A percentile compares a stretch with the other conserved stretches of the same genome.
phyloP scores from a whole-genome alignment of 2,888 invertebrate species.

The Amblyjoppa proteus region DNA sequence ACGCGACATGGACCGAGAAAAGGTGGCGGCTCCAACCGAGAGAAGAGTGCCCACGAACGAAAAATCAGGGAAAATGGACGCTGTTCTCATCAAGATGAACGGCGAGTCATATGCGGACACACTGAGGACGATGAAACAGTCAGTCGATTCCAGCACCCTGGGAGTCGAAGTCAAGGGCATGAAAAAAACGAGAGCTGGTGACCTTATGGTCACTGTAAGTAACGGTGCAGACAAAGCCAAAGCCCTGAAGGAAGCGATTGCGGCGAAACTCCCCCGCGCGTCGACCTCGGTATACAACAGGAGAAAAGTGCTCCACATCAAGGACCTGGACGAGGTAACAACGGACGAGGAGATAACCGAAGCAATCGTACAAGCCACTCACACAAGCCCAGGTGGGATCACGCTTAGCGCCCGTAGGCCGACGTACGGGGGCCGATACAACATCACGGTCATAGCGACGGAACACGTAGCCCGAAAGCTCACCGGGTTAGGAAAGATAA shows the following conservation, averaged over 20 bases:
- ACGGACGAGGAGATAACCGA: slow-evolving; percentile 50
- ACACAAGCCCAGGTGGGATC: slow-evolving; percentile 33
- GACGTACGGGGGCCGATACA: slow-evolving; percentile 65
- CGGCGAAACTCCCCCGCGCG: slow-evolving; percentile 40
- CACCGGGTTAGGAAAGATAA: slow-evolving; percentile 42
- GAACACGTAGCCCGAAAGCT: slow-evolving; percentile 6
- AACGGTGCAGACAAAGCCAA: slow-evolving; percentile 57
- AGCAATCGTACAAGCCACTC: slow-evolving; percentile 5
- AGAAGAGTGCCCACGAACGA: background rate
- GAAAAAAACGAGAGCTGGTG: slow-evolving; percentile 13
- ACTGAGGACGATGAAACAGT: slow-evolving; percentile 45
- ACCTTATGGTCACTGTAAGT: slow-evolving; percentile 7
- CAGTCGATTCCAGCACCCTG: slow-evolving; percentile 36
- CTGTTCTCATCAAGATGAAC: slow-evolving; percentile 18
- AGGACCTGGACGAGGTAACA: slow-evolving; percentile 57
- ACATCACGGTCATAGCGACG: slow-evolving; percentile 59
- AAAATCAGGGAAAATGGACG: slow-evolving; percentile 19
- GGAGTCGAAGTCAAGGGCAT: slow-evolving; percentile 45
- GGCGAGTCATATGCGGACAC: slow-evolving; percentile 54
- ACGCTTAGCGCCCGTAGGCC: slow-evolving; percentile 67
- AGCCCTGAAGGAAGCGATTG: slow-evolving; percentile 31
- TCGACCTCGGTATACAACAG: background rate
- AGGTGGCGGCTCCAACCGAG: background rate
- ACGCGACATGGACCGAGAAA: background rate
- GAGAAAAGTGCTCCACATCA: slow-evolving; percentile 54